Evolutionary conservation across 1,140 invertebrate species (phyloP), one percentile per base, ranked within the genome.

Genomic region (Manduca sexta): DNA sequence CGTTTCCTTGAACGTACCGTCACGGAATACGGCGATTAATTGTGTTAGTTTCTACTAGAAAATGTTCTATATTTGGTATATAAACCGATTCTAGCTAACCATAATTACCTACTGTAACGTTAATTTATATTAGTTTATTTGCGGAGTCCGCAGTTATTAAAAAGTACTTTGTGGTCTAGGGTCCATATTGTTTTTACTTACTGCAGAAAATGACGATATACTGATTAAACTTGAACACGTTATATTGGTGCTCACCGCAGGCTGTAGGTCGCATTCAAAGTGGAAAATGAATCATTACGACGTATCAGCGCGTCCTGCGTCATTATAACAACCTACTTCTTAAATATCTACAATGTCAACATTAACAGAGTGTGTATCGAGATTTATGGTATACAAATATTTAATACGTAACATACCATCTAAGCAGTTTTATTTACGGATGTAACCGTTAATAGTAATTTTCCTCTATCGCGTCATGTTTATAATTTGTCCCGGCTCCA

Each of bases 11-110:
- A 52, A 42, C n/a, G 15, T 41, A 30, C 13, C 21, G 38, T 42
- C 52, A 55, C 38, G 52, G 31, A 42, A 42, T 41, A 34, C 11
- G 11, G 43, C 17, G 12, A 56, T 43, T 45, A 50, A 50, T 50
- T 43, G 15, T 12, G 14, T 45, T 50, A 17, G 18, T 30, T 8
- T n/a, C 41, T 10, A 31, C 35, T 21, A 30, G 18, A 29, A n/a
- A 17, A 13, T 35, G 8, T 45, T 21, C 31, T 37, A 35, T 38
- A 38, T 45, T 45, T 26, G 21, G 21, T 26, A 26, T 26, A 26
- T 1, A 8, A 37, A 39, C 35, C 13, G 21, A 26, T 26, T 26
- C 21, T 26, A 26, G 21, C 21, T 26, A 26, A 26, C 21, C 4
- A 8, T 26, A 2, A 26, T 26, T 26, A 26, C n/a, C n/a, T n/a